Base-by-base conservation (phyloP, 2,113 vertebrate species). In the Tenebrosternarchus preto region DNA sequence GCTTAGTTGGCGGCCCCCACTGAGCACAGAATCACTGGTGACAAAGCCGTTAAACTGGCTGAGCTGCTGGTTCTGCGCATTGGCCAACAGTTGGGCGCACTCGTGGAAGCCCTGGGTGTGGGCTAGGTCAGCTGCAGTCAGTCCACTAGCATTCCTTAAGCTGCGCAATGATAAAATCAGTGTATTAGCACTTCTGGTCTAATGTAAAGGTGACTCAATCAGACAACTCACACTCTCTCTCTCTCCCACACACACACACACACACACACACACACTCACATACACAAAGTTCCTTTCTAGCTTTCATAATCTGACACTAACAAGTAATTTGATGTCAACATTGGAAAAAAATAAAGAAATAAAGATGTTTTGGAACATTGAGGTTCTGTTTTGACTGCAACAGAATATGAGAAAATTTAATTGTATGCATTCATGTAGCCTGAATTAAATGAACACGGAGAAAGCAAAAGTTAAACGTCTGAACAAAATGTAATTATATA, bases 111-210 rank as follows among this genome's bases (percentile, higher is more conserved):
- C 98, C 93, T 99, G 98, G 91, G 96, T 95, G 85, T 95, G 95
- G 89, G 98, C 98, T 94, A 99, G 95, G 93, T 99, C 96, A 86
- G 97, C 98, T 88, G 96, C 96, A 20, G 96, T 97, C 96, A 98
- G 95, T 93, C 96, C 98, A 94, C 94, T 97, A 93, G 96, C 96
- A 94, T 98, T 99, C 95, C 96, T 97, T 90, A 98, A 94, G 94
- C 98, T 99, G 96, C 87, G 92, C 90, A 92, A 96, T 88, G 91
- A 91, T 95, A 95, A 95, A 91, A 82, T 79, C 83, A 82, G 11
- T 89, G 93, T 92, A 93, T 99, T 94, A 98, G 90, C 27, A 71
- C 7, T 78, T 29, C 19, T 64, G 76, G 63, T 57, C 68, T 80
- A 80, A 27, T 24, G 76, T 79, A 87, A 73, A 78, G 70, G 53